A percentile compares a stretch with the other conserved stretches of the same genome.
Conservation (phyloP, 2,797 vertebrate genomes). For the Phalloptychus januarius region DNA sequence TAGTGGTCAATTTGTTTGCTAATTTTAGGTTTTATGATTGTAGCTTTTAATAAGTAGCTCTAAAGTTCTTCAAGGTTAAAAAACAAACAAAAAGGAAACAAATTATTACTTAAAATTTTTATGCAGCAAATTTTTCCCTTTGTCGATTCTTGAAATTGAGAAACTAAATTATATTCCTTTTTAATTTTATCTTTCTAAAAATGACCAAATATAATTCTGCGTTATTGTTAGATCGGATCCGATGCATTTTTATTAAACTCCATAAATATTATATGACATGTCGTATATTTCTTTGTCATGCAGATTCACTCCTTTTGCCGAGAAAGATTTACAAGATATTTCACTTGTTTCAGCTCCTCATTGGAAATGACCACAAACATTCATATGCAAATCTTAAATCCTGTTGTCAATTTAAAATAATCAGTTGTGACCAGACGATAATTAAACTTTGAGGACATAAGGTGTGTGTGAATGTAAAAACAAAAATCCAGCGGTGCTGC, state of each 20-base stretch:
- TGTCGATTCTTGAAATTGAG: background rate
- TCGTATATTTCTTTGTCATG: background rate
- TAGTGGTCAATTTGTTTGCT: background rate
- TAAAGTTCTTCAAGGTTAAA: background rate
- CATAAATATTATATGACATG: background rate
- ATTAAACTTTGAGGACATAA: background rate
- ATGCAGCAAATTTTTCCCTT: background rate
- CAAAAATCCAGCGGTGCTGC: constrained; percentile 20
- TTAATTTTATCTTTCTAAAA: background rate
- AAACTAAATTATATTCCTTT: background rate
- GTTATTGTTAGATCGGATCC: background rate
- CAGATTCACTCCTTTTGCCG: background rate
- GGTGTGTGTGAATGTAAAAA: background rate
- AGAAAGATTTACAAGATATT: background rate
- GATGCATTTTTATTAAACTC: background rate
- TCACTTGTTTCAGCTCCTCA: too few relatives aligned
- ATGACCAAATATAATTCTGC: background rate
- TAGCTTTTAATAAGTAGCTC: background rate
- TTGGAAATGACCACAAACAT: too few relatives aligned
- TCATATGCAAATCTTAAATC: background rate
- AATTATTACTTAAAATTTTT: background rate
- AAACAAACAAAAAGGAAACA: background rate
- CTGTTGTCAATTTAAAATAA: background rate
- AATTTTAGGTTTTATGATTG: too few relatives aligned
- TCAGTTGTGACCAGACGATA: background rate